phyloP scores from a whole-genome alignment of 1,140 invertebrate species.

The Metopolophium dirhodum region DNA sequence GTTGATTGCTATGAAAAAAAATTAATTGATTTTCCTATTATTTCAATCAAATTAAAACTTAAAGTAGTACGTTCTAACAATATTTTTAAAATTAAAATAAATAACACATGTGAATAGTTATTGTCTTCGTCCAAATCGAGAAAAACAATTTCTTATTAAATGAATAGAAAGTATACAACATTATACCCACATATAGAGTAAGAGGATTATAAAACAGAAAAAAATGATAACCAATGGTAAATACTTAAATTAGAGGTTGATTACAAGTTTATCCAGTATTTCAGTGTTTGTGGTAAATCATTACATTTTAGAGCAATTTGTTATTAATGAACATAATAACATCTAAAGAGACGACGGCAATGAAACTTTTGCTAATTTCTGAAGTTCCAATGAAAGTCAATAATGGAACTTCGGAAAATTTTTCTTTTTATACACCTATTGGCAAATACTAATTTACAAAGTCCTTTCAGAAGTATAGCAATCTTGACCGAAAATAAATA shows the following conservation, averaged over 20 bases:
- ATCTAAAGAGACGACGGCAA: neutral
- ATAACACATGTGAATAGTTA: neutral
- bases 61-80: neutral
- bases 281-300: neutral
- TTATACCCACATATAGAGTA: neutral
- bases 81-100: neutral
- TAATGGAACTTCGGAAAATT: neutral
- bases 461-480: neutral
- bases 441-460: neutral
- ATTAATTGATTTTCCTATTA: neutral
- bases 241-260: neutral
- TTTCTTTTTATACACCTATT: neutral
- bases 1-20: neutral
- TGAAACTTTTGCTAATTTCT: conserved; percentile 14
- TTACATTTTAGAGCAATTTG: conserved; percentile 21
- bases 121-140: neutral
- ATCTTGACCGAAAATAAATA: neutral
- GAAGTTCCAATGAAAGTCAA: neutral
- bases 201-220: too few relatives aligned
- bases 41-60: neutral
- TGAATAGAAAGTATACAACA: neutral
- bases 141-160: neutral
- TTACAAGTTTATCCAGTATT: neutral
- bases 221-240: neutral
- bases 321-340: neutral